phyloP scores from a whole-genome alignment of 2,113 vertebrate species.

The Pedionomus torquatus region DNA sequence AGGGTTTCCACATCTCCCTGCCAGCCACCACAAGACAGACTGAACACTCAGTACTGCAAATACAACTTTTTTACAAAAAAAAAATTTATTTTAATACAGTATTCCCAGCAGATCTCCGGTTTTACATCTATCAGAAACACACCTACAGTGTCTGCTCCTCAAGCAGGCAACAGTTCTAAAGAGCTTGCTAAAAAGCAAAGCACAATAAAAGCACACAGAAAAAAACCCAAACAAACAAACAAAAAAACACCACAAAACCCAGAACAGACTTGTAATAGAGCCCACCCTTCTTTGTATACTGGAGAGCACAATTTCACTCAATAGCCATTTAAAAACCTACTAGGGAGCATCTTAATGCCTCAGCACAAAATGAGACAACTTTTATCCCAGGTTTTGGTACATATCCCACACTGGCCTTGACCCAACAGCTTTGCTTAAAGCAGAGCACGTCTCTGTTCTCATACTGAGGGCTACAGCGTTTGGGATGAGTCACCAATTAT shows the following conservation, averaged over 20 bases:
- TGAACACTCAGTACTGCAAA: not conserved
- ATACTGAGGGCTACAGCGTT: not conserved
- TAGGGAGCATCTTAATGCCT: not conserved
- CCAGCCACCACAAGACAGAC: not conserved
- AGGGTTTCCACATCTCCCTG: not conserved
- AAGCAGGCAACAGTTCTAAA: not conserved
- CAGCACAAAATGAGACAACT: not conserved
- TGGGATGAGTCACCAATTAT: not conserved
- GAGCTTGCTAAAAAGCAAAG: not conserved
- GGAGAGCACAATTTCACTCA: not conserved
- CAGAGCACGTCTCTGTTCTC: not conserved
- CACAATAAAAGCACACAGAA: not conserved
- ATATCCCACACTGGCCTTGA: not conserved
- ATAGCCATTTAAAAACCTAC: not conserved
- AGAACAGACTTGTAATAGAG: not conserved
- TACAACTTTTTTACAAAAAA: not conserved
- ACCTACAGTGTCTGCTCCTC: not conserved
- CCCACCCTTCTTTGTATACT: not conserved
- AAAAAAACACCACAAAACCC: not conserved
- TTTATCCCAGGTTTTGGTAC: not conserved
- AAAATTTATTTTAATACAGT: not conserved
- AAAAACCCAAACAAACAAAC: too few relatives aligned
- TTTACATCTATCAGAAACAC: not conserved
- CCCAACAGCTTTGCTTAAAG: not conserved
- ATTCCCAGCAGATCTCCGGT: not conserved